Conservation (phyloP, 53 echinoderm and acorn worm species). For the Antedon mediterranea region DNA sequence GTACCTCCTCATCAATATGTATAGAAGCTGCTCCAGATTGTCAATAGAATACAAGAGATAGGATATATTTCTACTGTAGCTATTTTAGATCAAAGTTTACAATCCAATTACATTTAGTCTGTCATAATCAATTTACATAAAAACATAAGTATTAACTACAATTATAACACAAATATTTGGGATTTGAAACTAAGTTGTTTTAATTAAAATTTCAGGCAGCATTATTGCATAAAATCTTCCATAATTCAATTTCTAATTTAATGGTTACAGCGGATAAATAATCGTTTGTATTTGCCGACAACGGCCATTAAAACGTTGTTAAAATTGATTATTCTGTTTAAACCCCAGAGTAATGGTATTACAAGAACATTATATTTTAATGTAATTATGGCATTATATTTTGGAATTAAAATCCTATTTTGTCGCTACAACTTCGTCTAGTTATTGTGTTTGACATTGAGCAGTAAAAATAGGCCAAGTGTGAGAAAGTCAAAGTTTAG, state of each 20-base stretch:
- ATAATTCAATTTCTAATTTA: background rate
- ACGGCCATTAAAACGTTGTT: background rate
- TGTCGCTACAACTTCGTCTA: background rate
- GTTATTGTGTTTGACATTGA: background rate
- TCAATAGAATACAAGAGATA: too few relatives aligned
- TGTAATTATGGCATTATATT: background rate
- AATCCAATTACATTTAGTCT: too few relatives aligned
- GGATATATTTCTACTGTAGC: too few relatives aligned
- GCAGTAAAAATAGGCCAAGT: background rate
- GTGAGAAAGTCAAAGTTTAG: background rate
- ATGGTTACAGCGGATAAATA: background rate
- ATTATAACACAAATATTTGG: background rate
- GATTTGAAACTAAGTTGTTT: background rate
- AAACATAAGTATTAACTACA: too few relatives aligned
- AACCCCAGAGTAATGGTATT: background rate
- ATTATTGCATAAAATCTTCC: background rate
- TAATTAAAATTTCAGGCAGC: background rate
- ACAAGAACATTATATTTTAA: background rate
- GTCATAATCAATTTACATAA: too few relatives aligned
- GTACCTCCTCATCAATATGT: too few relatives aligned
- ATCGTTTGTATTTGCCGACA: background rate
- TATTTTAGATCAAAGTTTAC: too few relatives aligned
- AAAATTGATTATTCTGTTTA: background rate
- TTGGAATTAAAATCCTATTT: background rate
- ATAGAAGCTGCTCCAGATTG: too few relatives aligned